Percentiles rank a stretch among this genome's conserved stretches.
These are phyloP conservation scores for Halcyon chelicuti DNA, from an alignment of 2,797 vertebrate species.

Conservation along the genomic window DNA sequence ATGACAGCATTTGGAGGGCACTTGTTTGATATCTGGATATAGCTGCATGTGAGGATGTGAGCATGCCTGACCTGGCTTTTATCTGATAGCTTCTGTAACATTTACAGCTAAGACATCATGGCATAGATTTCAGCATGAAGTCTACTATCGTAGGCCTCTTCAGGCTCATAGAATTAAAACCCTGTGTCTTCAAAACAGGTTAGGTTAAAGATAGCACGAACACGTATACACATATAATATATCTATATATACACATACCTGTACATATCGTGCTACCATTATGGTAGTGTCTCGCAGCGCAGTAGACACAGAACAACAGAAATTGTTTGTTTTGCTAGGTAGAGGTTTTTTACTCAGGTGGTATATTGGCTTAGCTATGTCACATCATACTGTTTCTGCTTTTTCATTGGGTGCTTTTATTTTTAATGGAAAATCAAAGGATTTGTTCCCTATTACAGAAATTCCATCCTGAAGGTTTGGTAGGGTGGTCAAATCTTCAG, in stretches of 20 bases:
- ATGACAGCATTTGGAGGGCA: neutral
- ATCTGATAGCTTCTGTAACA: neutral
- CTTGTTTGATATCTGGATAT: neutral
- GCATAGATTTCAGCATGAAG: neutral
- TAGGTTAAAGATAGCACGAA: neutral
- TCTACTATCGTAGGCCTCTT: neutral
- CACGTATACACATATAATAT: too few relatives aligned
- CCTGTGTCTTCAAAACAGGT: neutral
- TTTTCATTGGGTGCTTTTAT: neutral
- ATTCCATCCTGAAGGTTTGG: neutral
- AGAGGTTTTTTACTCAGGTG: rapidly evolving
- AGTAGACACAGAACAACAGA: neutral
- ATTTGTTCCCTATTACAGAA: neutral
- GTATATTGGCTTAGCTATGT: neutral
- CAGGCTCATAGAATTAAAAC: neutral
- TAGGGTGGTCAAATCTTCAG: neutral
- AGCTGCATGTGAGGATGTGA: rapidly evolving
- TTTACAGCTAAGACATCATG: too few relatives aligned
- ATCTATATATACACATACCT: too few relatives aligned
- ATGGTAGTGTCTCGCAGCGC: neutral
- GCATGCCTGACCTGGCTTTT: neutral
- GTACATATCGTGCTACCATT: neutral
- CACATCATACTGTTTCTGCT: neutral
- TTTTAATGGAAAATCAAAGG: neutral
- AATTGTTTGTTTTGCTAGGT: neutral